These are phyloP conservation scores for Pollenia griseotomentosa DNA, from an alignment of 2,888 invertebrate genomes.

Conservation along the genomic window DNA sequence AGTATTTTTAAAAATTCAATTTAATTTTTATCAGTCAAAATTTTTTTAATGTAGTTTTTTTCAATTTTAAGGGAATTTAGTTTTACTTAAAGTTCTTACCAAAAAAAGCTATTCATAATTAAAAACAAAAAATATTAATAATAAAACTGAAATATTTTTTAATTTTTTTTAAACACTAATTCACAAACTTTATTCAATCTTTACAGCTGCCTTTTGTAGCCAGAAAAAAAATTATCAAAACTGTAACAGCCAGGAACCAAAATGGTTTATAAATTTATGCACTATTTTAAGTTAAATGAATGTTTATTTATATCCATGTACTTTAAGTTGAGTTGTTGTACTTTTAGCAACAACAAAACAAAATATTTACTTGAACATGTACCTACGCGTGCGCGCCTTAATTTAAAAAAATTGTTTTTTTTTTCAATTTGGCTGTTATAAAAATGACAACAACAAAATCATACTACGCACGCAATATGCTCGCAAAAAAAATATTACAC, in stretches of 20 bases:
- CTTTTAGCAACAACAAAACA: conserved; percentile 37
- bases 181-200: not conserved
- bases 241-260: conserved; percentile 27
- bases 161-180: not conserved
- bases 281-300: conserved; percentile 59
- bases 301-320: conserved; percentile 57
- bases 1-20: too few species aligned
- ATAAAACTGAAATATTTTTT: too few species aligned
- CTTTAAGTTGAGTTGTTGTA: conserved; percentile 41
- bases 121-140: too few species aligned
- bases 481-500: conserved; percentile 28
- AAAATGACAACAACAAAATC: conserved; percentile 59
- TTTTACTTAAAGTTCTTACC: too few species aligned
- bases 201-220: conserved; percentile 35
- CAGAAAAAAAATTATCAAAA: conserved; percentile 25
- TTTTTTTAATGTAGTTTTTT: too few species aligned
- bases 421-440: conserved; percentile 55
- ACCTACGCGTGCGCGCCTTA: conserved; percentile 79
- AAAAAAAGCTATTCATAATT: too few species aligned
- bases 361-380: conserved; percentile 68
- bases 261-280: conserved; percentile 52
- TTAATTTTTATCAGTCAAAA: too few species aligned
- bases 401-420: conserved; percentile 68
- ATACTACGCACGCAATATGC: conserved; percentile 60
- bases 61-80: too few species aligned